phyloP scores from a whole-genome alignment of 2,888 invertebrate genomes.

The Conus canariensis region DNA sequence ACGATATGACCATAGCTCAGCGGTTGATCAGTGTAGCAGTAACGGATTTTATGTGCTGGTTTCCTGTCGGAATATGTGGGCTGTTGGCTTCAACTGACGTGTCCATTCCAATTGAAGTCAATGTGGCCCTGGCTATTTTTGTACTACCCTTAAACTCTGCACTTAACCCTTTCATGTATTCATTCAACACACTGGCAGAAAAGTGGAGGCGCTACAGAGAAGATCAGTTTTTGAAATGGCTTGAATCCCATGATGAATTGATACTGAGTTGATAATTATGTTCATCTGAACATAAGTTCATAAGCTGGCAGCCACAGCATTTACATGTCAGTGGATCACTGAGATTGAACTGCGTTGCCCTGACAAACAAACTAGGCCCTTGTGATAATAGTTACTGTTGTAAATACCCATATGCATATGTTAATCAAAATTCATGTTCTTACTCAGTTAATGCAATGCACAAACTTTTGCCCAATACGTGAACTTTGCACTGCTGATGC shows the following conservation, averaged over 20 bases:
- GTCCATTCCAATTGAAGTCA: neutral
- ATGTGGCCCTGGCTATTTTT: conserved; percentile 1
- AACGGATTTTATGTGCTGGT: conserved; percentile 28
- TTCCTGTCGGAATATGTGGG: conserved; percentile 19
- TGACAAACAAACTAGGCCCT: neutral
- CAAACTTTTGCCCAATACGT: too few relatives aligned
- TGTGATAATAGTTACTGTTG: neutral
- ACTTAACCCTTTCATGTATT: conserved; percentile 13
- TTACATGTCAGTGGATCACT: neutral
- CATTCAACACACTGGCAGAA: conserved; percentile 13
- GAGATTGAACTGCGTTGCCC: neutral
- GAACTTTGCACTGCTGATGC: too few relatives aligned
- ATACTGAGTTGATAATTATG: neutral
- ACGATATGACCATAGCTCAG: conserved; percentile 7
- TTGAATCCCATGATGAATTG: neutral
- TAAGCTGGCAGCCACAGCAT: neutral
- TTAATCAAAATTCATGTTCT: neutral
- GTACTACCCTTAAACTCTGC: conserved; percentile 19
- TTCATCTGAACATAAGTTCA: neutral
- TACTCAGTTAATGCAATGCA: too few relatives aligned
- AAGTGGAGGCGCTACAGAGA: neutral
- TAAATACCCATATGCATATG: neutral
- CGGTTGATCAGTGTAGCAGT: neutral
- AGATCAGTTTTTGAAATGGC: neutral
- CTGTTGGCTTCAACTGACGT: neutral